These are phyloP conservation scores for Abrostola tripartita DNA, from an alignment of 2,888 invertebrate genomes.

Conservation along the genomic window DNA sequence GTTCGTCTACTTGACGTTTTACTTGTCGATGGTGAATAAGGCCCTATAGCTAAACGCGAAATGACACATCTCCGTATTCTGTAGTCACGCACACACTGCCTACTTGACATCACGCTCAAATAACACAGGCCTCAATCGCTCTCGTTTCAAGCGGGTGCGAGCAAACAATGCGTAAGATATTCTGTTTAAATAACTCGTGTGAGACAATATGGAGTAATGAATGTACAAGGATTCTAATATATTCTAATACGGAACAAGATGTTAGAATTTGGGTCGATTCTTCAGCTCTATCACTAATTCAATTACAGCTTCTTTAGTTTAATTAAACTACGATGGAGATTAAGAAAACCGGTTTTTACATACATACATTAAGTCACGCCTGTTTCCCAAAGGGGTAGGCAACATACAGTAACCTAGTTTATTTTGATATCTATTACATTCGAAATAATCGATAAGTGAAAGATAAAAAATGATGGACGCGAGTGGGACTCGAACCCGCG, in stretches of 20 bases:
- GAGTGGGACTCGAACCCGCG: too few relatives aligned
- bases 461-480: too few relatives aligned
- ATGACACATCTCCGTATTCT: not conserved
- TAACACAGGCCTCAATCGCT: conserved; percentile 33
- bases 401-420: too few relatives aligned
- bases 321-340: too few relatives aligned
- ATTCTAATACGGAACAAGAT: conserved; percentile 20
- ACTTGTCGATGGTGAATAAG: too few relatives aligned
- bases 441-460: too few relatives aligned
- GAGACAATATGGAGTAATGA: conserved; percentile 25
- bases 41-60: conserved; percentile 18
- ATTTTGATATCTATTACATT: too few relatives aligned
- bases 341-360: too few relatives aligned
- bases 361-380: too few relatives aligned
- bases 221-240: conserved; percentile 20
- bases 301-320: too few relatives aligned
- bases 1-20: too few relatives aligned
- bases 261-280: not conserved
- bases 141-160: conserved; percentile 15
- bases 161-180: conserved; percentile 33
- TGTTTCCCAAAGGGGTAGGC: too few relatives aligned
- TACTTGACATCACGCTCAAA: conserved; percentile 27
- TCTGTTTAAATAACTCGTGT: conserved; percentile 33
- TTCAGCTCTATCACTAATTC: not conserved
- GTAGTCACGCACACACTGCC: conserved; percentile 11